Evolutionary conservation across 2,113 vertebrate species (phyloP), one percentile per base, ranked within the genome.

Genomic region (Orcinus orca): DNA sequence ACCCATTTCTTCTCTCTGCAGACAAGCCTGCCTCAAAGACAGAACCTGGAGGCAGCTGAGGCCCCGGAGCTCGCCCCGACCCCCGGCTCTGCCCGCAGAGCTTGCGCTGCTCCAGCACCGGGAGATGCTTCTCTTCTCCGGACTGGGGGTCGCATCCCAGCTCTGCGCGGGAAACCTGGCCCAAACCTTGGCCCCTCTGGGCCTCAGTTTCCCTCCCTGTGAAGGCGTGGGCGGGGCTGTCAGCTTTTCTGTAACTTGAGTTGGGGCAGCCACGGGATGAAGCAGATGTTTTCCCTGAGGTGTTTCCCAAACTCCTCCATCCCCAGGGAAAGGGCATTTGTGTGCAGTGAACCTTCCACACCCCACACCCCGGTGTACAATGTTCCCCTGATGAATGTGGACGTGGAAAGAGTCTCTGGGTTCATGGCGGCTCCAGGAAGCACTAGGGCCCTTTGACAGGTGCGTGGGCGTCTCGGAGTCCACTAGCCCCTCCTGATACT

Each of bases 311-410:
- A 38, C 25, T 33, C 25, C 68, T 41, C 38, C 25, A 50, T 17
- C 14, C 41, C 36, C 62, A 2, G 8, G 88, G 70, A 53, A 23
- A 33, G 44, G 44, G 9, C 0, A 0, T 36, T 5, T 3, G 67
- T 31, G 53, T 25, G 20, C 4, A 73, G 77, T 36, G 44, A 53
- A 26, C 21, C 41, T 8, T 7, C 44, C 18, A 38, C 33, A 44
- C 8, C 33, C 55, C 5, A 0, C 20, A 0, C 9, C 41, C 12
- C 8, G 14, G 14, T 4, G 2, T 11, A 0, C 5, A 47, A 3
- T 0, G 21, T 4, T 8, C 7, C n/a, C 4, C n/a, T 8, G 3
- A 12, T 8, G 41, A 17, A n/a, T 50, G 29, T 0, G 1, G 50
- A 17, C 4, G 0, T 55, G 0, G 11, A 31, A 31, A 26, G 20